phyloP scores from a whole-genome alignment of 2,888 invertebrate genomes.

The Barypeithes pellucidus region DNA sequence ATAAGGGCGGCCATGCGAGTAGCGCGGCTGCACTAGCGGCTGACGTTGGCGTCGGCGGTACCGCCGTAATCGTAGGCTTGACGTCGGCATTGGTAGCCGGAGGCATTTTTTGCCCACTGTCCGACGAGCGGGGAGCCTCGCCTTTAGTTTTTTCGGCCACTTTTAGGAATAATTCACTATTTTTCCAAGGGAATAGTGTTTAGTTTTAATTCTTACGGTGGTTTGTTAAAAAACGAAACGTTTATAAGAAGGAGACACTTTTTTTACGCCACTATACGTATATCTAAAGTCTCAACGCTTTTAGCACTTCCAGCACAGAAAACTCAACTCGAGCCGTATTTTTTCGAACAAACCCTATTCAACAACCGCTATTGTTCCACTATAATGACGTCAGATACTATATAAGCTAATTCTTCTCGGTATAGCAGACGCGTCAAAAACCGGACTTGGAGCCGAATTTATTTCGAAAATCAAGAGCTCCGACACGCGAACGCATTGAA shows the following conservation, averaged over 20 bases:
- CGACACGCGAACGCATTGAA: slow-evolving; percentile 70
- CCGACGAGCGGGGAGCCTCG: slow-evolving; percentile 29
- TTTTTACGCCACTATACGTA: too few relatives aligned
- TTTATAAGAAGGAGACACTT: too few relatives aligned
- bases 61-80: slow-evolving; percentile 59
- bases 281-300: too few relatives aligned
- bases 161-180: slow-evolving; percentile 53
- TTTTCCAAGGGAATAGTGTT: not conserved
- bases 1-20: slow-evolving; percentile 81
- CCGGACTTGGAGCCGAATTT: slow-evolving; percentile 28
- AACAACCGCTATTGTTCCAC: not conserved
- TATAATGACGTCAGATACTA: not conserved
- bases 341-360: not conserved
- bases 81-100: slow-evolving; percentile 45
- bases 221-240: too few relatives aligned
- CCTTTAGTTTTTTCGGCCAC: slow-evolving; percentile 68
- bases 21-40: slow-evolving; percentile 64
- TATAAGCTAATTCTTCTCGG: not conserved
- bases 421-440: slow-evolving; percentile 12
- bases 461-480: slow-evolving; percentile 58
- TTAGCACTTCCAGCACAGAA: not conserved
- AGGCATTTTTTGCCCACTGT: slow-evolving; percentile 38
- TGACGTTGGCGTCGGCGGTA: slow-evolving; percentile 43
- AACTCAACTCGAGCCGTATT: not conserved
- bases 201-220: not conserved